Conservation (phyloP, 2,113 vertebrate species). For the Oreochromis niloticus region DNA sequence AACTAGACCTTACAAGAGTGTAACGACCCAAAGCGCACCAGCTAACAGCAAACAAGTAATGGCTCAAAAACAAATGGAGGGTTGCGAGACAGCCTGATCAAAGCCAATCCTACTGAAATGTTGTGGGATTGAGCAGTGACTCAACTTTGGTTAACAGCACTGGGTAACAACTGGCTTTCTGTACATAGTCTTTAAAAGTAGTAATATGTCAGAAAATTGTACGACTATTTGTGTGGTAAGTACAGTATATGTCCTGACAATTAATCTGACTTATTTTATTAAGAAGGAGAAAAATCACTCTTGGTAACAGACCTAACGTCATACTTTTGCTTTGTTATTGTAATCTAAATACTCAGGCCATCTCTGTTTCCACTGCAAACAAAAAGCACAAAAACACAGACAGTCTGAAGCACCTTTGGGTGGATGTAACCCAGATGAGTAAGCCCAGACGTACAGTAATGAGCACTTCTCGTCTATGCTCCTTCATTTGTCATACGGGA, state of each 20-base stretch:
- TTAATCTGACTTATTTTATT: not conserved
- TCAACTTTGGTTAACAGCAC: not conserved
- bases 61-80: not conserved
- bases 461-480: slow-evolving; percentile 31
- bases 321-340: not conserved
- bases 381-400: not conserved
- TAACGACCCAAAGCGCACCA: not conserved
- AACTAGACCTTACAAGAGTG: not conserved
- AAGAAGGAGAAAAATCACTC: no score
- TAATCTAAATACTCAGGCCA: not conserved
- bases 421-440: slow-evolving; percentile 13
- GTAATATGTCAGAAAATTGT: not conserved
- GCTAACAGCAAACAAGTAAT: not conserved
- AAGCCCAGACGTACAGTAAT: slow-evolving; percentile 39
- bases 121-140: not conserved
- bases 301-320: not conserved
- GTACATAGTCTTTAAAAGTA: not conserved
- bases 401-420: not conserved
- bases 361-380: not conserved
- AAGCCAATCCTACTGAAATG: not conserved
- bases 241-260: not conserved
- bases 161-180: not conserved
- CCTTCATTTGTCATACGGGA: slow-evolving; percentile 39
- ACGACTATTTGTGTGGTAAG: not conserved
- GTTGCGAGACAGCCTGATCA: not conserved